These are phyloP conservation scores for Plectropomus leopardus DNA, from an alignment of 2,113 vertebrate genomes.

Conservation along the genomic window DNA sequence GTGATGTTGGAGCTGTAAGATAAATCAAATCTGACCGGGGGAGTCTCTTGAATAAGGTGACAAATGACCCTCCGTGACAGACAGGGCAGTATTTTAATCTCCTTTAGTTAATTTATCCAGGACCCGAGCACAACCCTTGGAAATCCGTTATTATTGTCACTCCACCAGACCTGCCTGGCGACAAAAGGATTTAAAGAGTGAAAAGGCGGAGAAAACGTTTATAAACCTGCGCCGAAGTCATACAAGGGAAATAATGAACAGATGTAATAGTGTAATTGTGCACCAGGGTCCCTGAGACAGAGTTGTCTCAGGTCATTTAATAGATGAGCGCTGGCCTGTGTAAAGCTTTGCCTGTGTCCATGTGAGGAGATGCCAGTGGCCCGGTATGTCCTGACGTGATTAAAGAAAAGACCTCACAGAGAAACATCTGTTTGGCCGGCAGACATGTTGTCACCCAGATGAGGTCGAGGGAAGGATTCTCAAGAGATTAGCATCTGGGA, in stretches of 20 bases:
- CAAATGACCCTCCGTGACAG: slow-evolving; percentile 64
- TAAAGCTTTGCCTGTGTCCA: slow-evolving; percentile 29
- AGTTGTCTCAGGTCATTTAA: slow-evolving; percentile 65
- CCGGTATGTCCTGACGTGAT: slow-evolving; percentile 64
- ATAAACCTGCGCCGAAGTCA: slow-evolving; percentile 13
- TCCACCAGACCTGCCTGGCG: not conserved
- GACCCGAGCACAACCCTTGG: slow-evolving; percentile 4
- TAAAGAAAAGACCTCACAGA: slow-evolving; percentile 63
- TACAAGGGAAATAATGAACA: slow-evolving; percentile 42
- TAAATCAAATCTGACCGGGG: slow-evolving; percentile 75
- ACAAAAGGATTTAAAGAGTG: slow-evolving; percentile 38
- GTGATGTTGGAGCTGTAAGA: slow-evolving; percentile 67
- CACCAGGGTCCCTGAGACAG: slow-evolving; percentile 27
- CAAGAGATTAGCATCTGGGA: slow-evolving; percentile 65
- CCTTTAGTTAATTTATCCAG: slow-evolving; percentile 63
- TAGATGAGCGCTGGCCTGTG: slow-evolving; percentile 46
- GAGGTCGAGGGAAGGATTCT: slow-evolving; percentile 63
- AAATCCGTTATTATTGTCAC: slow-evolving; percentile 50
- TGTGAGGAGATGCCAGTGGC: slow-evolving; percentile 56
- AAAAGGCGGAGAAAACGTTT: slow-evolving; percentile 22
- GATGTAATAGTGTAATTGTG: slow-evolving; percentile 50
- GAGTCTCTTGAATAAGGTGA: slow-evolving; percentile 70
- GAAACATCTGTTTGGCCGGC: slow-evolving; percentile 76
- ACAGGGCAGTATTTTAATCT: slow-evolving; percentile 70
- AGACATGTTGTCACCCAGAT: slow-evolving; percentile 67